Evolutionary conservation across 1,140 invertebrate genomes (phyloP), one percentile per base, ranked within the genome.

Genomic region (Lepidostoma basale): DNA sequence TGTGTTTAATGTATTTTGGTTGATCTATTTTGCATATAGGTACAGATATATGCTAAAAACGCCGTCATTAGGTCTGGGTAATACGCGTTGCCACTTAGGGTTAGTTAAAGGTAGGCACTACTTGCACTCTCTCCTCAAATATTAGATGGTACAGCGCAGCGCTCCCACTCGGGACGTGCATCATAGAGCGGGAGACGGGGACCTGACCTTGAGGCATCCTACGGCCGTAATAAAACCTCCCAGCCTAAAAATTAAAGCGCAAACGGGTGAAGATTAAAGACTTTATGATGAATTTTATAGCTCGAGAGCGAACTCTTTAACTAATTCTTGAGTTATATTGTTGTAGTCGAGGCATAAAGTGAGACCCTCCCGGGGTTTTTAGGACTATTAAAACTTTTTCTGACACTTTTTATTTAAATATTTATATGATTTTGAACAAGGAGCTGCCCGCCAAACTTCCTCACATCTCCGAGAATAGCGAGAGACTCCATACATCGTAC

Each of bases 161-260:
- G n/a, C 64, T 69, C 58, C 67, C 58, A 69, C 67, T 69, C 64
- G 64, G 64, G 64, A 69, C 64, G 67, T 64, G 67, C 67, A 58
- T 69, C 67, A 62, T 69, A 69, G 64, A 68, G 63, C n/a, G 44
- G 10, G 23, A 25, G 60, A 49, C 18, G 42, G 22, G 14, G 58
- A 42, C 36, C 36, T 60, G 36, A 16, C 44, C 36, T n/a, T 20
- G 18, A 40, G 16, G 28, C 45, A 52, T 68, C 44, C 18, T 42
- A 62, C 16, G 67, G 47, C 26, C 63, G 45, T 64, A 68, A 68
- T 47, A 63, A 40, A 58, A 52, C 60, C 66, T 52, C 20, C 62
- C 47, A 18, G 47, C 26, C 58, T 49, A 60, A 68, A 68, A 68
- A 60, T 39, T 68, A 60, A 14, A 44, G 56, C 36, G 54, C 42